Conservation (phyloP, 2,113 vertebrate genomes). For the Garra rufa region DNA sequence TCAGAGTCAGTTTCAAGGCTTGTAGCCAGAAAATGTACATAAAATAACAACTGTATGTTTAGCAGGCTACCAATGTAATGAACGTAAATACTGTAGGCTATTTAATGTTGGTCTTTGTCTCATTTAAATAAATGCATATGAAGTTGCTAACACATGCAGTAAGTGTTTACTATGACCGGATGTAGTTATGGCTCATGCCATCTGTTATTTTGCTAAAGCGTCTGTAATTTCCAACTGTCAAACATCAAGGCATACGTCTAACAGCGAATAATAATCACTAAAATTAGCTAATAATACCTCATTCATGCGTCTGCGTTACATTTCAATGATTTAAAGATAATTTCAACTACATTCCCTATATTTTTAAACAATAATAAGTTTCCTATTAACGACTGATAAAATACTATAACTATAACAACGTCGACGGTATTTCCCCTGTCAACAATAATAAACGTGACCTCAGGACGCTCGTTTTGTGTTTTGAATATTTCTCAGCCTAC, state of each 20-base stretch:
- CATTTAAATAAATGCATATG: not conserved
- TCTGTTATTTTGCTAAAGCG: slow-evolving; percentile 14
- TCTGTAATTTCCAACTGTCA: not conserved
- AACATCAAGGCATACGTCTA: slow-evolving; percentile 12
- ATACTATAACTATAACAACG: not conserved
- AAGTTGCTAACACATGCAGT: not conserved
- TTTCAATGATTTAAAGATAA: accelerated
- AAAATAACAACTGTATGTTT: not conserved
- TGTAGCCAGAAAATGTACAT: not conserved
- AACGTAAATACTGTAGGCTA: not conserved
- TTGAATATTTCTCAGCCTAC: slow-evolving; percentile 12
- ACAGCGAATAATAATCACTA: not conserved
- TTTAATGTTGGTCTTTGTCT: slow-evolving; percentile 4
- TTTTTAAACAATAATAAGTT: not conserved
- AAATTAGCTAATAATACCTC: slow-evolving; percentile 10
- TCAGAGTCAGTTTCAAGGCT: not conserved
- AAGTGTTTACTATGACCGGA: slow-evolving; percentile 4
- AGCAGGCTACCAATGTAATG: not conserved
- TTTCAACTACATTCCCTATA: not conserved
- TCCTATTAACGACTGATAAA: not conserved
- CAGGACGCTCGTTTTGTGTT: not conserved
- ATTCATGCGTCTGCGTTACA: not conserved
- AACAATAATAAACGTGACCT: slow-evolving; percentile 1
- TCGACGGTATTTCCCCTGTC: not conserved
- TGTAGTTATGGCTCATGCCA: slow-evolving; percentile 18